These are phyloP conservation scores for Hydraecia micacea DNA, from an alignment of 2,888 invertebrate species.

Conservation along the genomic window DNA sequence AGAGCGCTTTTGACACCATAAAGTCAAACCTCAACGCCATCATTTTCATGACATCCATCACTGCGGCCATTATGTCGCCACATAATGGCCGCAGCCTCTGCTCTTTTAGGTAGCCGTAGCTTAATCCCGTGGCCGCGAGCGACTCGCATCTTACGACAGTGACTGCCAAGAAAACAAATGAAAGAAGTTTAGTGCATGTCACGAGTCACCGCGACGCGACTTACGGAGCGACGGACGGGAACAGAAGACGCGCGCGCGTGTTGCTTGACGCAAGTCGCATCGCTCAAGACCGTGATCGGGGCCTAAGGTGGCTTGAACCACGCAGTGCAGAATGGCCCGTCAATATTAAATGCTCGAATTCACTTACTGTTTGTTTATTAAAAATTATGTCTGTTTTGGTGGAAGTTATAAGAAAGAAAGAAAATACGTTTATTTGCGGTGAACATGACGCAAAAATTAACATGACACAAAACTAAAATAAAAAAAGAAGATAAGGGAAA, in stretches of 20 bases:
- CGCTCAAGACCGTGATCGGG: background rate
- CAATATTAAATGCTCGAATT: constrained; percentile 38
- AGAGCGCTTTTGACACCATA: background rate
- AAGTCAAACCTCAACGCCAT: background rate
- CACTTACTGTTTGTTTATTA: constrained; percentile 42
- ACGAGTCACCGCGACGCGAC: background rate
- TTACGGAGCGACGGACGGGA: background rate
- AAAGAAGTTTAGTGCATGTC: no score
- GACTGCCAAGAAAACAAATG: no score
- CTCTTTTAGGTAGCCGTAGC: background rate
- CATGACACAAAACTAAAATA: no score
- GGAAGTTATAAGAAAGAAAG: no score
- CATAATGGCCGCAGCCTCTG: no score
- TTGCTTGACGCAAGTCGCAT: background rate
- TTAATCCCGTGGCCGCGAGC: background rate
- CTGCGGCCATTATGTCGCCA: no score
- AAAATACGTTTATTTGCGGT: no score
- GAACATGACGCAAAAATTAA: no score
- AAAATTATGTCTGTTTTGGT: constrained; percentile 5
- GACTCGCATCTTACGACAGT: background rate
- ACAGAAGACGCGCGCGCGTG: no score
- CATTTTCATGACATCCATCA: background rate
- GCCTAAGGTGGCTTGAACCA: constrained; percentile 3
- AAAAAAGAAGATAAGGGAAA: no score
- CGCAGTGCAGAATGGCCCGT: constrained; percentile 36